Conservation (phyloP, 2,888 invertebrate genomes). For the Dioctria linearis region DNA sequence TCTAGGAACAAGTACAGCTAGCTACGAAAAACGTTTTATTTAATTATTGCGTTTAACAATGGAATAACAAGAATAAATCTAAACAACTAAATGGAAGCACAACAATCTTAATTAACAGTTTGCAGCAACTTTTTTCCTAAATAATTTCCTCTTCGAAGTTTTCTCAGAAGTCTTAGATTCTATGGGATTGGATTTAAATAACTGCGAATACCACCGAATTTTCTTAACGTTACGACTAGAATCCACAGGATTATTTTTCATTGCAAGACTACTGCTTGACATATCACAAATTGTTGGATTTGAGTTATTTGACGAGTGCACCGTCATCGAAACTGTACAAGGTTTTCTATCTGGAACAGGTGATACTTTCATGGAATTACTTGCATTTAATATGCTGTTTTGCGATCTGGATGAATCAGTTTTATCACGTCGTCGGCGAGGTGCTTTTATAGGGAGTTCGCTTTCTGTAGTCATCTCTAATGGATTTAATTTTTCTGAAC, state of each 20-base stretch:
- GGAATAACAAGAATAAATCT: constrained; percentile 24
- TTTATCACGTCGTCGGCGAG: constrained; percentile 36
- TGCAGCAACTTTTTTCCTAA: constrained; percentile 50
- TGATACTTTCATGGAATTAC: too few relatives aligned
- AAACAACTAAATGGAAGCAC: too few relatives aligned
- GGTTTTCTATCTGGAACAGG: background rate
- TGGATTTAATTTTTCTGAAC: background rate
- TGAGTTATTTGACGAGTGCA: background rate
- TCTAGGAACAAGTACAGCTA: too few relatives aligned
- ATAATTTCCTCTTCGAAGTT: constrained; percentile 50
- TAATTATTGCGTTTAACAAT: too few relatives aligned
- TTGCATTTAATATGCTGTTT: too few relatives aligned
- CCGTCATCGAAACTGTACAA: constrained; percentile 25
- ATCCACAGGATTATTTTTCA: background rate
- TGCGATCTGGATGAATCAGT: background rate
- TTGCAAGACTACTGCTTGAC: constrained; percentile 30
- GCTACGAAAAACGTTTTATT: too few relatives aligned
- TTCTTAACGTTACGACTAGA: constrained; percentile 48
- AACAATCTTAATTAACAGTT: constrained; percentile 3
- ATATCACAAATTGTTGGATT: constrained; percentile 25
- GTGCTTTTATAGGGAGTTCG: constrained; percentile 24
- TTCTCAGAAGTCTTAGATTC: constrained; percentile 19
- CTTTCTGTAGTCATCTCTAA: background rate
- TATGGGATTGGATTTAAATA: constrained; percentile 48
- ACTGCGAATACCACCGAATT: constrained; percentile 54